Conservation (phyloP, 2,888 invertebrate genomes). For the Folsomia manolachei region DNA sequence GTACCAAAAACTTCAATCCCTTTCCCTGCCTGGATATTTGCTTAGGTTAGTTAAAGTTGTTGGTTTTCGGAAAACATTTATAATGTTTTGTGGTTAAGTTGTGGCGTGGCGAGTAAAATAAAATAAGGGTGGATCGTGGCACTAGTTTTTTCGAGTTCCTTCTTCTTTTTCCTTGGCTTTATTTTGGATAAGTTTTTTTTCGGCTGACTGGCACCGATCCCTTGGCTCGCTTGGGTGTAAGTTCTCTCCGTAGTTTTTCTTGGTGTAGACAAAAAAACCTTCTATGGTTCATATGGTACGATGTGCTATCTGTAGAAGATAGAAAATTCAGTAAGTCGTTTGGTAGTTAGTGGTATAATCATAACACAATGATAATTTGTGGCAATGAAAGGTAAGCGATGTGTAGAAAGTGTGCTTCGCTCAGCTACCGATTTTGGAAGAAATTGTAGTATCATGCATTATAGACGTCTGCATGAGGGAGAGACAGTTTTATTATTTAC, state of each 20-base stretch:
- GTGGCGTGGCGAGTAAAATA: no score
- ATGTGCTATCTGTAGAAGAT: no score
- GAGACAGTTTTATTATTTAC: neutral
- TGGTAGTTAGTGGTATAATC: neutral
- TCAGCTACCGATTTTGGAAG: neutral
- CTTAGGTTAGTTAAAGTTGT: slow-evolving; percentile 11
- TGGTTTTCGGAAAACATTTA: slow-evolving; percentile 9
- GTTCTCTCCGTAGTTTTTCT: no score
- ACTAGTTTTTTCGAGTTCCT: no score
- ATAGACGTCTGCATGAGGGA: neutral
- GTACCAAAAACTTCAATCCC: neutral
- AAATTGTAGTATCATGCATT: neutral
- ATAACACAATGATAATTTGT: neutral
- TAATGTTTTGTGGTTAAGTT: slow-evolving; percentile 9
- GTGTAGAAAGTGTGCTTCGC: neutral
- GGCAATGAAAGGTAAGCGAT: neutral
- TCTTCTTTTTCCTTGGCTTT: no score
- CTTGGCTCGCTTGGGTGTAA: neutral
- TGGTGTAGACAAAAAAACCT: no score
- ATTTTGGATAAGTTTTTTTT: no score
- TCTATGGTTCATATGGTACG: no score
- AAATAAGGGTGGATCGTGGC: no score
- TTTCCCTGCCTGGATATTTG: neutral
- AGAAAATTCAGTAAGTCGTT: no score
- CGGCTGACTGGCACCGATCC: neutral